phyloP scores from a whole-genome alignment of 2,888 invertebrate species.

The Slavum lentiscoides region DNA sequence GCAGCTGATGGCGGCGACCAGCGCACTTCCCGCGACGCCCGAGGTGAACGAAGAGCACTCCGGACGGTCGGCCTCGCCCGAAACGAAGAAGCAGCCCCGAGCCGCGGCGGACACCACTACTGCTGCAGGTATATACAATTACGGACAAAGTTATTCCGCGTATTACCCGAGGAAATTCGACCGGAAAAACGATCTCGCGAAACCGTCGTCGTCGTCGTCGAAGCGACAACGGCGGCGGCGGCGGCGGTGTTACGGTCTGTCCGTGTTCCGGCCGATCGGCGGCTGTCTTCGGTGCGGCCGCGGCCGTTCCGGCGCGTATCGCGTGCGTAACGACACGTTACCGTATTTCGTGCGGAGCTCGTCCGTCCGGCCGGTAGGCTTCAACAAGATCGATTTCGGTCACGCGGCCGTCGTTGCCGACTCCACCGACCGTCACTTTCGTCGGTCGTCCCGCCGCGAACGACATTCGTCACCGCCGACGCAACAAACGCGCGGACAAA shows the following conservation, averaged over 20 bases:
- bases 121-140: constrained; percentile 50
- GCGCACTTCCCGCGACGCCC: constrained; percentile 72
- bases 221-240: too few relatives aligned
- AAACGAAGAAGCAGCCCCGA: constrained; percentile 33
- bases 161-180: constrained; percentile 42
- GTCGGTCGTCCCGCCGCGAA: constrained; percentile 11
- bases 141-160: constrained; percentile 47
- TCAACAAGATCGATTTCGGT: constrained; percentile 37
- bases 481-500: constrained; percentile 4
- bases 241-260: too few relatives aligned
- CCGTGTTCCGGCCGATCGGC: constrained; percentile 6
- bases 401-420: background rate
- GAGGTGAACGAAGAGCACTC: constrained; percentile 77
- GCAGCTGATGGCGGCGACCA: constrained; percentile 63
- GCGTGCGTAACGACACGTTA: constrained; percentile 33
- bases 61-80: constrained; percentile 46
- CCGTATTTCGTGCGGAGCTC: constrained; percentile 49
- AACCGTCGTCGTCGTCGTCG: background rate
- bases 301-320: constrained; percentile 39
- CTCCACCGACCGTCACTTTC: background rate
- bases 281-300: constrained; percentile 9
- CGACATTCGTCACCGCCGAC: background rate
- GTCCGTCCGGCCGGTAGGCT: constrained; percentile 41
- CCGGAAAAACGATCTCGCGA: background rate
- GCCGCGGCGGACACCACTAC: background rate